Evolutionary conservation across 2,797 vertebrate species (phyloP).

Genomic region (Myotis daubentonii): DNA sequence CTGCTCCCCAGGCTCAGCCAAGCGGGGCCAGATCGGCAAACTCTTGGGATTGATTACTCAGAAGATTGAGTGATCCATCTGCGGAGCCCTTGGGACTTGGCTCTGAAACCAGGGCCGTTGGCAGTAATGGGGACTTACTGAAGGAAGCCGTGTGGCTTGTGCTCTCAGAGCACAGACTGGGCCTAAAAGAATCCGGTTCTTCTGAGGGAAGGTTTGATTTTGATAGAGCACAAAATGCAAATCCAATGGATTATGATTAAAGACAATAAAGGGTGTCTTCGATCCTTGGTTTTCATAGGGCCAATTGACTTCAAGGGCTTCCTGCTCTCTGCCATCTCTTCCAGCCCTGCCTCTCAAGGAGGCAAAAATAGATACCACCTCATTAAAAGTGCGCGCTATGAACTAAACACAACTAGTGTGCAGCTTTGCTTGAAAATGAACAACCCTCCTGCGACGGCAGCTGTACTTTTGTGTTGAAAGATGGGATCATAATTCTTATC

Average conservation of each 20-base stretch:
- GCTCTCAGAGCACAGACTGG: conserved; percentile 74
- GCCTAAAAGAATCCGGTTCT: conserved; percentile 78
- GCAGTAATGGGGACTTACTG: conserved; percentile 82
- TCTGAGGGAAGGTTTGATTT: conserved; percentile 79
- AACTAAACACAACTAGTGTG: background rate
- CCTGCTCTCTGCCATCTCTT: conserved; percentile 53
- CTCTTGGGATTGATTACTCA: conserved; percentile 76
- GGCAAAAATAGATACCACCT: conserved; percentile 57
- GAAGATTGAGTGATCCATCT: conserved; percentile 82
- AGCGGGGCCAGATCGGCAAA: conserved; percentile 39
- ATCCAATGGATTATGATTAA: conserved; percentile 78
- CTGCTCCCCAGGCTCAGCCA: conserved; percentile 68
- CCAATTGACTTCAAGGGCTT: conserved; percentile 76
- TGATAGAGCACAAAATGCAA: conserved; percentile 79
- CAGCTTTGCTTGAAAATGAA: conserved; percentile 59
- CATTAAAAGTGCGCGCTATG: conserved; percentile 1
- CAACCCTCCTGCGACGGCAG: conserved; percentile 18
- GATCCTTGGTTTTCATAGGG: conserved; percentile 75
- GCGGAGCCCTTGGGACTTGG: conserved; percentile 79
- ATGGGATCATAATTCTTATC: conserved; percentile 56
- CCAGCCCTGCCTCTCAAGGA: conserved; percentile 11
- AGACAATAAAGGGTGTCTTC: conserved; percentile 79
- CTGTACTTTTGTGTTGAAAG: conserved; percentile 41
- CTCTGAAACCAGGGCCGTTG: conserved; percentile 71
- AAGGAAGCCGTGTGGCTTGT: conserved; percentile 73